Conservation (phyloP, 2,113 vertebrate species). For the Typhlomys cinereus region DNA sequence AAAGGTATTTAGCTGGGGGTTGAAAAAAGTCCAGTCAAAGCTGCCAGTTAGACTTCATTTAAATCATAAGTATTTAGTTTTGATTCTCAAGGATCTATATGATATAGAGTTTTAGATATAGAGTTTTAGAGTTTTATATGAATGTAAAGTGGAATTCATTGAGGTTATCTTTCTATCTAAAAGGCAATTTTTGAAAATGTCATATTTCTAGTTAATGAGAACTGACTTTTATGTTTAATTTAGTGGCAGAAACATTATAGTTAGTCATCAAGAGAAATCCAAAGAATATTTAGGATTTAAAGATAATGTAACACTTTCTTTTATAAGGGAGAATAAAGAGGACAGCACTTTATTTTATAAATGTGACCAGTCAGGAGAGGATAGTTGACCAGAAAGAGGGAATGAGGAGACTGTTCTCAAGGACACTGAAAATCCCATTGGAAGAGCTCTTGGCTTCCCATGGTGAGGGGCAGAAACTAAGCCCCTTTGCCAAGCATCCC, state of each 20-base stretch:
- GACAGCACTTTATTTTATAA: not conserved
- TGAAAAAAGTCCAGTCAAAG: not conserved
- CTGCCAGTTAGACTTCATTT: not conserved
- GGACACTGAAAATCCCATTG: not conserved
- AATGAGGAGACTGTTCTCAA: not conserved
- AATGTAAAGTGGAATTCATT: constrained; percentile 8
- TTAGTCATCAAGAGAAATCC: not conserved
- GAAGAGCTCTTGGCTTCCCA: not conserved
- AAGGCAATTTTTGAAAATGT: constrained; percentile 20
- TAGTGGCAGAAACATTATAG: not conserved
- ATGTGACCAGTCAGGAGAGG: not conserved
- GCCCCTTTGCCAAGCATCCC: not conserved
- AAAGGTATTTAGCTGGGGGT: not conserved
- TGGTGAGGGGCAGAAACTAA: not conserved
- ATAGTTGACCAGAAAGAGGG: not conserved
- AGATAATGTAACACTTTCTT: not conserved
- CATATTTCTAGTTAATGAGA: constrained; percentile 25
- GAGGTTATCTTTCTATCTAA: constrained; percentile 25
- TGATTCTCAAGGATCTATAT: not conserved
- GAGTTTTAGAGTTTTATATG: not conserved
- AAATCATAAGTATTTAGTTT: constrained; percentile 4
- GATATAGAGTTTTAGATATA: not conserved
- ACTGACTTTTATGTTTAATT: constrained; percentile 4
- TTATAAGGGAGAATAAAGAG: not conserved
- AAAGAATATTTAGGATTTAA: not conserved